Evolutionary conservation across 2,888 invertebrate species (phyloP).

Genomic region (Clusia tigrina): DNA sequence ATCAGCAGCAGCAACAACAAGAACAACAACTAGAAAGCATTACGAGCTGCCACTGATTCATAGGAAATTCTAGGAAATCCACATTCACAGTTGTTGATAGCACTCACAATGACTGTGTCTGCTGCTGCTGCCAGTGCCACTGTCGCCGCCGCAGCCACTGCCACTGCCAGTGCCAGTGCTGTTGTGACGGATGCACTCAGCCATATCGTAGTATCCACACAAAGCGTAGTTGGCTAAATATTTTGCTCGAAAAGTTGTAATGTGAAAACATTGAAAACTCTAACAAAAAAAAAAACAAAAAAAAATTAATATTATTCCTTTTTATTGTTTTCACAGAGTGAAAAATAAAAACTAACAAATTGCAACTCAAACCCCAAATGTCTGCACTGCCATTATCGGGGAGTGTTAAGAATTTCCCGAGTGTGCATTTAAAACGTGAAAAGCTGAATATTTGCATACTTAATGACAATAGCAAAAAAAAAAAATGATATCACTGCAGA

Average conservation of each 20-base stretch:
- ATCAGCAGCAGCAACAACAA: background rate
- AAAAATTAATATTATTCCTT: background rate
- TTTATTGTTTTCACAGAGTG: background rate
- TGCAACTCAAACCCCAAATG: background rate
- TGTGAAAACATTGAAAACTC: slow-evolving; percentile 3
- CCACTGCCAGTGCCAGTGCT: background rate
- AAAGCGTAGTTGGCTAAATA: background rate
- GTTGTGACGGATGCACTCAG: background rate
- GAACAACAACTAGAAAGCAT: background rate
- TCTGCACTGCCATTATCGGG: too few species aligned
- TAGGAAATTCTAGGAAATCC: background rate
- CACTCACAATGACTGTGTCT: background rate
- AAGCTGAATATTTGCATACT: background rate
- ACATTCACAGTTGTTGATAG: background rate
- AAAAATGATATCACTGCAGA: background rate
- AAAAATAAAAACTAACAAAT: background rate
- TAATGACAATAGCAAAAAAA: background rate
- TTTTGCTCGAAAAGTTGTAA: slow-evolving; percentile 5
- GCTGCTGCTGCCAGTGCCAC: background rate
- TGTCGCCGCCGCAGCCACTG: background rate
- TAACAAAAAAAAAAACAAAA: background rate
- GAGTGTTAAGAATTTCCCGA: background rate
- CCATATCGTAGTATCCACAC: background rate
- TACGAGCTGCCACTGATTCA: background rate
- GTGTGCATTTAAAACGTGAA: background rate